Conservation (phyloP, 2,797 vertebrate species). For the Artibeus lituratus region DNA sequence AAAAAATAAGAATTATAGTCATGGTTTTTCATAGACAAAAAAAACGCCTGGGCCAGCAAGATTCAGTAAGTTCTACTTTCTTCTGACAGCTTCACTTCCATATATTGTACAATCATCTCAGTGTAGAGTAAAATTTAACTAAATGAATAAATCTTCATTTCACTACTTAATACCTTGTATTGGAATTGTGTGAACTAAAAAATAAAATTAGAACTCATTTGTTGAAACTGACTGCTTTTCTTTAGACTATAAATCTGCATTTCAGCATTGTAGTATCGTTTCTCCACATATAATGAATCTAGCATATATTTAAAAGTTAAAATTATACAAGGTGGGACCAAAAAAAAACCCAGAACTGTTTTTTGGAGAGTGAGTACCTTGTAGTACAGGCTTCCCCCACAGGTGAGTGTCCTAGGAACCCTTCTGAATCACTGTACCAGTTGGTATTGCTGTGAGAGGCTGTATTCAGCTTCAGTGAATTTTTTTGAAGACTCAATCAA, state of each 20-base stretch:
- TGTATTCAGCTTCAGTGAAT: neutral
- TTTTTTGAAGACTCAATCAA: neutral
- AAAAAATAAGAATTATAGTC: constrained; percentile 64
- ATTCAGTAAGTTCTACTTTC: neutral
- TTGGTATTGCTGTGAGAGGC: neutral
- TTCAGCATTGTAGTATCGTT: neutral
- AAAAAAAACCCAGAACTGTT: neutral
- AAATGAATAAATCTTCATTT: constrained; percentile 1
- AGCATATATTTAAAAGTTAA: constrained; percentile 23
- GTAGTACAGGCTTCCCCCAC: neutral
- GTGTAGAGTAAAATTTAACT: neutral
- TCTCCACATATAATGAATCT: neutral
- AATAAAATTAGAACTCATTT: neutral
- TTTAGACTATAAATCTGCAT: neutral
- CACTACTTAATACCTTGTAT: neutral
- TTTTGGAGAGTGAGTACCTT: neutral
- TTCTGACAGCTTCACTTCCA: neutral
- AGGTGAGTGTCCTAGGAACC: neutral
- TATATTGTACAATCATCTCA: neutral
- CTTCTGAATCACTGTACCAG: neutral
- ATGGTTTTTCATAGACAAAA: constrained; percentile 44
- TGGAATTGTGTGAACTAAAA: neutral
- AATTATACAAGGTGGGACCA: neutral
- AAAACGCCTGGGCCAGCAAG: neutral
- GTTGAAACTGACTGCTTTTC: neutral